phyloP scores from a whole-genome alignment of 2,113 vertebrate genomes.

The Nothoprocta perdicaria region DNA sequence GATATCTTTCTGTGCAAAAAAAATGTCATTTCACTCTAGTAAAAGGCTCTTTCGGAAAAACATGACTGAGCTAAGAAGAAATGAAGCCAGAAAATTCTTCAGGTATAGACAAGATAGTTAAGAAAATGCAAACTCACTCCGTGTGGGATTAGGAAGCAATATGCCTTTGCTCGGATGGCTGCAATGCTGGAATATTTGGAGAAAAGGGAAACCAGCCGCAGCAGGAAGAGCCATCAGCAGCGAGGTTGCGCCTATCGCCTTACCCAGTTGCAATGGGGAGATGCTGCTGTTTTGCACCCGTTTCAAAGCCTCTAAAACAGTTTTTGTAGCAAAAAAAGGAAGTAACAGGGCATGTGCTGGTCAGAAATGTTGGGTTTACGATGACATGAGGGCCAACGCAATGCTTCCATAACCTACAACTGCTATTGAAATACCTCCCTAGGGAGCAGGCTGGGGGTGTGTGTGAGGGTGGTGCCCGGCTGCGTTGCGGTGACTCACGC shows the following conservation, averaged over 20 bases:
- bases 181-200: background rate
- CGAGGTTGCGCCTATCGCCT: too few relatives aligned
- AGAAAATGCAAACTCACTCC: background rate
- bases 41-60: background rate
- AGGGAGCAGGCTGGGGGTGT: background rate
- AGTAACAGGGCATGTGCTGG: background rate
- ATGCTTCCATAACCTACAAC: background rate
- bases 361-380: background rate
- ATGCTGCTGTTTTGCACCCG: background rate
- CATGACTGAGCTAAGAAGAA: background rate
- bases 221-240: background rate
- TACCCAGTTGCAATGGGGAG: background rate
- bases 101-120: background rate
- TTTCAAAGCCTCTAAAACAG: too few relatives aligned
- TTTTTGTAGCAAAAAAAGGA: background rate
- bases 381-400: accelerated
- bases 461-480: accelerated
- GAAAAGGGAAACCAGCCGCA: background rate
- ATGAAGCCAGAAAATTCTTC: background rate
- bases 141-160: background rate
- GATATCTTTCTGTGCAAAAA: too few relatives aligned
- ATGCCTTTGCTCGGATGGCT: background rate
- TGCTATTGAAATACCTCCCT: background rate
- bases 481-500: too few relatives aligned
- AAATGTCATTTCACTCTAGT: background rate